Conservation (phyloP, 2,888 invertebrate species). For the Unio pictorum region DNA sequence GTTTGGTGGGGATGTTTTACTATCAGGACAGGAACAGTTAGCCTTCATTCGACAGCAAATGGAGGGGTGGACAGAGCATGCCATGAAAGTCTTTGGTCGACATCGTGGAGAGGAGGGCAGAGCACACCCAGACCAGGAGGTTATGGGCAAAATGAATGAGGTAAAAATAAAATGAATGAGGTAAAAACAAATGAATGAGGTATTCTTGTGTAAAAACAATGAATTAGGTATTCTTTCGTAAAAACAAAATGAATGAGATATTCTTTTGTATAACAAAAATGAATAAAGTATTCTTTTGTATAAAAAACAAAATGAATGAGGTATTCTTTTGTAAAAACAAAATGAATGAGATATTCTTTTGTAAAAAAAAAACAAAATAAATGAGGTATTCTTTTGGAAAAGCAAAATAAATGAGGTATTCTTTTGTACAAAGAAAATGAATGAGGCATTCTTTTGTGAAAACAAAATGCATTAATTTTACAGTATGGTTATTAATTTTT, state of each 20-base stretch:
- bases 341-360: conserved; percentile 59
- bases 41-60: conserved; percentile 57
- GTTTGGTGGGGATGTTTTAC: conserved; percentile 67
- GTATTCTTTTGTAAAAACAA: conserved; percentile 28
- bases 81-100: conserved; percentile 65
- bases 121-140: conserved; percentile 60
- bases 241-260: too few relatives aligned
- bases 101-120: conserved; percentile 58
- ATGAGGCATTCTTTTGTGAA: conserved; percentile 50
- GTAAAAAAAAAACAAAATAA: conserved; percentile 29
- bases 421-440: conserved; percentile 29
- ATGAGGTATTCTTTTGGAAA: conserved; percentile 49
- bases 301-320: conserved; percentile 54
- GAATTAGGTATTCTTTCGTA: too few relatives aligned
- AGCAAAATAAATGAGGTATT: conserved; percentile 61
- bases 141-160: conserved; percentile 64
- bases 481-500: too few relatives aligned
- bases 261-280: too few relatives aligned
- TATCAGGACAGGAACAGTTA: conserved; percentile 63
- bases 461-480: too few relatives aligned
- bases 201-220: too few relatives aligned
- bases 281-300: too few relatives aligned
- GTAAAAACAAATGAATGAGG: too few relatives aligned
- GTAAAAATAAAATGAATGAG: conserved; percentile 25
- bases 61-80: conserved; percentile 69